A percentile compares a stretch with the other conserved stretches of the same genome.
Conservation (phyloP, 2,888 invertebrate species). For the Sphinx pinastri region DNA sequence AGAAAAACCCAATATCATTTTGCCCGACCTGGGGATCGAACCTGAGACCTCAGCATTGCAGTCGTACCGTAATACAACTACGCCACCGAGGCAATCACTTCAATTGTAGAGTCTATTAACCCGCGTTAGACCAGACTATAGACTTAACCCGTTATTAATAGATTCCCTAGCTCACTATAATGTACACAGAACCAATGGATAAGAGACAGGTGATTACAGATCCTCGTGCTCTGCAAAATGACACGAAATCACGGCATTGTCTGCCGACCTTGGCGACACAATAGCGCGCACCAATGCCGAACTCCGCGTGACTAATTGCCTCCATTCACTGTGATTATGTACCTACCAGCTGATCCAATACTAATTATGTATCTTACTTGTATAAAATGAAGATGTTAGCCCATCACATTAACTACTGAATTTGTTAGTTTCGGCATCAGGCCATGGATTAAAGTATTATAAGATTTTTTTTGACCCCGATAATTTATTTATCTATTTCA, state of each 20-base stretch:
- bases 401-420: not conserved
- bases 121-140: no score
- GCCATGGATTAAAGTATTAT: no score
- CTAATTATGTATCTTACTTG: not conserved
- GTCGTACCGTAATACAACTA: no score
- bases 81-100: no score
- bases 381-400: not conserved
- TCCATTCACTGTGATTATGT: not conserved
- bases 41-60: no score
- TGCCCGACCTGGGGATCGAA: no score
- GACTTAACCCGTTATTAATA: not conserved
- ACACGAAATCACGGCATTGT: not conserved
- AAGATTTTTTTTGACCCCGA: no score
- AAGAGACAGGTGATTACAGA: not conserved
- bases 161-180: not conserved
- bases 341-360: not conserved
- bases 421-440: not conserved
- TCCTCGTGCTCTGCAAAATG: not conserved
- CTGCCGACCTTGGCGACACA: not conserved
- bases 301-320: conserved; percentile 4
- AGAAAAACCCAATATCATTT: no score
- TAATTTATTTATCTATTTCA: no score
- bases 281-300: not conserved
- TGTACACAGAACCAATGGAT: not conserved
- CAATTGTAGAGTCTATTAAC: no score